A percentile compares a stretch with the other conserved stretches of the same genome.
phyloP scores from a whole-genome alignment of 2,888 invertebrate genomes.

The Drosophila mercatorum region DNA sequence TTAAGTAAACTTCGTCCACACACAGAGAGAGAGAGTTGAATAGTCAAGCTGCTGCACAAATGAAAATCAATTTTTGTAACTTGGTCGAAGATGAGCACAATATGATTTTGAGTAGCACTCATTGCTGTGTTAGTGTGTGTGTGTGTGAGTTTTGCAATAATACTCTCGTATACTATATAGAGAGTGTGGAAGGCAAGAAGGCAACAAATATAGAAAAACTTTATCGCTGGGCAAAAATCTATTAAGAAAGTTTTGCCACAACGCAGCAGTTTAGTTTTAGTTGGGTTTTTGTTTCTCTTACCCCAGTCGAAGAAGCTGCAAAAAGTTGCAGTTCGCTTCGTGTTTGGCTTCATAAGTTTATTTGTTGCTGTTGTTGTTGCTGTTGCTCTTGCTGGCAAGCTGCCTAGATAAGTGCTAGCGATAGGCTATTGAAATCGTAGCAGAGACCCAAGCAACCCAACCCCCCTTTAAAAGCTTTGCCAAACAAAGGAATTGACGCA shows the following conservation, averaged over 20 bases:
- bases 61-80: constrained; percentile 74
- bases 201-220: constrained; percentile 52
- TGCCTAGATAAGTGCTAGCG: constrained; percentile 54
- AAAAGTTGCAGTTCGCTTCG: constrained; percentile 60
- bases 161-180: constrained; percentile 14
- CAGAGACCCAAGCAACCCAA: background rate
- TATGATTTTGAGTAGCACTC: constrained; percentile 51
- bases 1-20: constrained; percentile 31
- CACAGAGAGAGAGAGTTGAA: constrained; percentile 8
- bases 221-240: constrained; percentile 71
- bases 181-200: background rate
- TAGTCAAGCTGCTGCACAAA: constrained; percentile 65
- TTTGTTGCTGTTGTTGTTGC: constrained; percentile 1
- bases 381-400: constrained; percentile 32
- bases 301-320: constrained; percentile 36
- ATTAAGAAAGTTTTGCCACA: constrained; percentile 76
- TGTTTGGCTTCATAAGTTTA: constrained; percentile 61
- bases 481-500: constrained; percentile 19
- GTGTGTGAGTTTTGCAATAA: constrained; percentile 33
- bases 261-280: constrained; percentile 63
- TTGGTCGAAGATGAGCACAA: constrained; percentile 37
- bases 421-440: constrained; percentile 50
- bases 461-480: background rate
- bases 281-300: constrained; percentile 61
- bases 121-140: background rate